Conservation (phyloP, 1,140 invertebrate genomes). For the Metaphire vulgaris region DNA sequence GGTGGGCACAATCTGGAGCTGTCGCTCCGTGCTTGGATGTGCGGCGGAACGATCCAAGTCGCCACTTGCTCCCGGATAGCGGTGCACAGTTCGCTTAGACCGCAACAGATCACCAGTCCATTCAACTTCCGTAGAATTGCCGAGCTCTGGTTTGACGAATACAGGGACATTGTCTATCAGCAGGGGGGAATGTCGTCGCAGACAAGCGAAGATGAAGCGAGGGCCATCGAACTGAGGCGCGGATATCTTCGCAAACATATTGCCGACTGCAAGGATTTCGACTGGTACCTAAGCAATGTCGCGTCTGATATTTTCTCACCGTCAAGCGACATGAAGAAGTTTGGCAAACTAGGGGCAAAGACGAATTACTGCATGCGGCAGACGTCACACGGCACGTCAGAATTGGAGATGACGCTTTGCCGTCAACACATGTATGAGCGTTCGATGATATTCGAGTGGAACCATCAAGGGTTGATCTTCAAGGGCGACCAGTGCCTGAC, state of each 20-base stretch:
- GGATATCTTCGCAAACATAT: conserved; percentile 4
- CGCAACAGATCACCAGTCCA: neutral
- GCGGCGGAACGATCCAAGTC: conserved; percentile 25
- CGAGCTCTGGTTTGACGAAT: conserved; percentile 27
- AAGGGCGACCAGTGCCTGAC: conserved; percentile 7
- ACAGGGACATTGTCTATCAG: conserved; percentile 17
- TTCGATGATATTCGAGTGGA: conserved; percentile 24
- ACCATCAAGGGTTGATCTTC: neutral
- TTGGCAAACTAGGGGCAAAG: conserved; percentile 22
- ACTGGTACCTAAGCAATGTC: conserved; percentile 25
- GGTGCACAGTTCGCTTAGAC: conserved; percentile 24
- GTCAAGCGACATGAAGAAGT: conserved; percentile 7
- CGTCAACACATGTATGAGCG: conserved; percentile 29
- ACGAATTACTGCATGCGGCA: conserved; percentile 15
- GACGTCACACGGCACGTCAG: neutral
- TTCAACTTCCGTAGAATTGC: conserved; percentile 15
- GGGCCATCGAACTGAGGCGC: neutral
- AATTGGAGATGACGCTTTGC: conserved; percentile 21
- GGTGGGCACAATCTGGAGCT: conserved; percentile 28
- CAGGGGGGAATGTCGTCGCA: neutral
- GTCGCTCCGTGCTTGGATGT: conserved; percentile 26
- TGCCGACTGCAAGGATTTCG: conserved; percentile 9
- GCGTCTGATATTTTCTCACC: conserved; percentile 17
- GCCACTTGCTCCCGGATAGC: conserved; percentile 26
- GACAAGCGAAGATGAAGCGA: neutral